Evolutionary conservation across 2,888 invertebrate species (phyloP).

Genomic region (Lithophane leautieri): DNA sequence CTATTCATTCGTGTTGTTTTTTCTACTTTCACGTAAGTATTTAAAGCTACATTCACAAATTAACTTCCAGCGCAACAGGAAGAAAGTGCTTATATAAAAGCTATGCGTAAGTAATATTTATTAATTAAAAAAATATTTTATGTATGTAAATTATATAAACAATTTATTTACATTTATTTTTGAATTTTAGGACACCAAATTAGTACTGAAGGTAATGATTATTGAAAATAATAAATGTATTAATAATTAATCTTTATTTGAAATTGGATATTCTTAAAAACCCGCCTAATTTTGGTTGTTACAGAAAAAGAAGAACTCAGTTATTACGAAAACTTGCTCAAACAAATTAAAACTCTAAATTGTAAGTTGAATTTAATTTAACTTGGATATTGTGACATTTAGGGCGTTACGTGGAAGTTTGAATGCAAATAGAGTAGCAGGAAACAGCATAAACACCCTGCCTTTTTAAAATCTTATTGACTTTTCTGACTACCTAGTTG

Average conservation of each 20-base stretch:
- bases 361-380: conserved; percentile 26
- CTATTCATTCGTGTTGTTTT: neutral
- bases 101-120: conserved; percentile 64
- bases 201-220: conserved; percentile 72
- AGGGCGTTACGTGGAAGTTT: neutral
- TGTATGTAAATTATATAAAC: neutral
- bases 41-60: neutral
- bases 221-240: neutral
- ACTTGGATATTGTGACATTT: neutral
- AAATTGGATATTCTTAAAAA: neutral
- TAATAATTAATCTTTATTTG: too few species aligned
- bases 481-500: neutral
- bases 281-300: neutral
- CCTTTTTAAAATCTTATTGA: neutral
- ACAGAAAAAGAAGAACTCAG: conserved; percentile 67
- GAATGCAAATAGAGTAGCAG: neutral
- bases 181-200: conserved; percentile 67
- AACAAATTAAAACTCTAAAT: conserved; percentile 38
- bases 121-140: neutral
- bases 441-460: too few species aligned
- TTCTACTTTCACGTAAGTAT: too few species aligned
- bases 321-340: conserved; percentile 59
- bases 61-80: conserved; percentile 61
- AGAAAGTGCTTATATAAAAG: conserved; percentile 51
- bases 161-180: conserved; percentile 18